Evolutionary conservation across 1,140 invertebrate species (phyloP), one percentile per base, ranked within the genome.

Genomic region (Parasteatoda tepidariorum): DNA sequence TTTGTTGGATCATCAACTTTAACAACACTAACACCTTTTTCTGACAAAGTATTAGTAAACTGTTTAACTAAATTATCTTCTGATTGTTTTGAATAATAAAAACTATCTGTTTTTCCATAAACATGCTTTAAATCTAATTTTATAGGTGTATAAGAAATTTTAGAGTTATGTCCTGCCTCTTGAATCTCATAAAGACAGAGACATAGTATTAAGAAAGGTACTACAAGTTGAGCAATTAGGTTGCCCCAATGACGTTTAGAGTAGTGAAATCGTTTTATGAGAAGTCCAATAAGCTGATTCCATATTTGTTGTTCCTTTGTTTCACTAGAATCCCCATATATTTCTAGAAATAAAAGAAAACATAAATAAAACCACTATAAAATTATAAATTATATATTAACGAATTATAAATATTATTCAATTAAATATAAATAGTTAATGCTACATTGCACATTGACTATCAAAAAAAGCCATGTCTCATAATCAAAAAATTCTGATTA

Each of bases 211-310:
- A 84, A 1, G 28, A 73, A 61, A 4, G 86, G 86, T 3, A 86
- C 4, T 4, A 86, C 22, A 13, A 87, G 1, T 59, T 86, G 84
- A 22, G 83, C 67, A n/a, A 85, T 22, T 1, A 86, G 28, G 30
- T 85, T 75, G 13, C 30, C 57, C 54, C 34, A 85, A 61, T 86
- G 57, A n/a, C 86, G 71, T 66, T 83, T 86, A 22, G 85, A 30
- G 73, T 83, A 85, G 66, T 87, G 78, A 57, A 87, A 84, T 22
- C 86, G 70, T 79, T 87, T 87, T 0, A 84, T 24, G 3, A 87
- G 55, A 11, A 87, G 54, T 11, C 67, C 86, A 34, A 59, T 30
- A 13, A 86, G 62, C 61, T 85, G 82, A 31, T 75, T 59, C 0
- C 15, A 24, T 7, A 83, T 2, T 6, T 34, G 15, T 22, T 26